These are phyloP conservation scores for Silurus meridionalis DNA, from an alignment of 2,113 vertebrate genomes.

Conservation along the genomic window DNA sequence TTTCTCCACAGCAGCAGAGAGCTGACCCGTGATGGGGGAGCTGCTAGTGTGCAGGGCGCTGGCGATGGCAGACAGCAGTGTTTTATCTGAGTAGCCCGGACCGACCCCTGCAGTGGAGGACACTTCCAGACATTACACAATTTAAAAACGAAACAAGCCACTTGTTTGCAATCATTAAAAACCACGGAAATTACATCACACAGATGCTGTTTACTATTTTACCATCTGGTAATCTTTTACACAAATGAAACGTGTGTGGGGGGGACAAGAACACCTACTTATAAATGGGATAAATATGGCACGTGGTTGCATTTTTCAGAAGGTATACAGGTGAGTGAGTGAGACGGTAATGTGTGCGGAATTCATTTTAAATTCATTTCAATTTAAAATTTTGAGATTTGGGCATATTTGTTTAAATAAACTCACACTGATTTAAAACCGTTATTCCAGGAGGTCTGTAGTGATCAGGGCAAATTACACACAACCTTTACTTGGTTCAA, in stretches of 20 bases:
- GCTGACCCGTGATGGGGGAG: constrained; percentile 90
- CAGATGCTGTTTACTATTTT: not conserved
- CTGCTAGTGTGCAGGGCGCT: constrained; percentile 95
- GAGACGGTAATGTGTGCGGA: not conserved
- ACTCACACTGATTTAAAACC: not conserved
- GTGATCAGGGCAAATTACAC: not conserved
- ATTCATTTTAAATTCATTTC: not conserved
- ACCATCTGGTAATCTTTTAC: not conserved
- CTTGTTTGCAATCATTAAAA: not conserved
- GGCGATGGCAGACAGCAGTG: constrained; percentile 89
- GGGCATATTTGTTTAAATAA: not conserved
- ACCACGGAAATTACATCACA: not conserved
- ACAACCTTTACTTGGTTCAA: not conserved
- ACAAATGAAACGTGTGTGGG: not conserved
- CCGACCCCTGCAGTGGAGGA: constrained; percentile 80
- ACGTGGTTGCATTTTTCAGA: not conserved
- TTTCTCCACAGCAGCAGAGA: constrained; percentile 93
- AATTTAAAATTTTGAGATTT: not conserved
- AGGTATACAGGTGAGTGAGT: not conserved
- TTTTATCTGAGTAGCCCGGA: constrained; percentile 89
- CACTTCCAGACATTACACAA: constrained; percentile 3
- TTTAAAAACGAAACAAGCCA: not conserved
- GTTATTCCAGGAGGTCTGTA: not conserved
- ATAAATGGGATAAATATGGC: not conserved
- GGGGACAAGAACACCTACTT: not conserved